Base-by-base conservation (phyloP, 2,113 vertebrate genomes). In the Echinops telfairi region DNA sequence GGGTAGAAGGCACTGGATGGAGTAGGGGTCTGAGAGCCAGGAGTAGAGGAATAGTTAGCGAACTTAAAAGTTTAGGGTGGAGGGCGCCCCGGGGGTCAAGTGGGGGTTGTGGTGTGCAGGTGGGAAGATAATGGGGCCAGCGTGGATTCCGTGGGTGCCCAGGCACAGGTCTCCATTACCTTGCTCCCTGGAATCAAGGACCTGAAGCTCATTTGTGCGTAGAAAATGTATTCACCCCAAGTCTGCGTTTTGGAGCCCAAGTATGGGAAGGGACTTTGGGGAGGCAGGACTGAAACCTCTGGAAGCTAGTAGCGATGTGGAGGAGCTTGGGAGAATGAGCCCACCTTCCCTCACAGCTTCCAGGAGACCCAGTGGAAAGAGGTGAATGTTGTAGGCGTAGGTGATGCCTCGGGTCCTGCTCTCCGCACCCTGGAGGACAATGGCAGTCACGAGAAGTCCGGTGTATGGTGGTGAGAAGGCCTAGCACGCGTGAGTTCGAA, bases 11-110 rank as follows among this genome's bases (percentile, higher is more conserved):
- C 19, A 1, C 43, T 76, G 89, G 27, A 9, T 17, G 31, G 84
- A 84, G 64, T 73, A 38, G 25, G 38, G 33, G 36, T 36, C 92
- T 76, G 66, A 76, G 0, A 7, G 81, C 60, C 31, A 83, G 27
- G 71, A 29, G 20, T 47, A 75, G 70, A 88, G 81, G 73, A 68
- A 62, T 36, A 29, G 8, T n/a, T 23, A 19, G 58, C 38, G 70
- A 89, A 87, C 83, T 90, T 81, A 40, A 71, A 79, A 89, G 86
- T 89, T 93, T 40, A 76, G 27, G 25, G 70, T 33, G 76, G 38
- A 57, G 40, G 43, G 76, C 16, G 70, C 29, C 2, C 66, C 60
- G 58, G 88, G 47, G 86, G 58, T 87, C 62, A 31, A 60, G 25
- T 31, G 43, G 23, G 23, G 36, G 29, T 81, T 16, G 79, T 53